A percentile compares a stretch with the other conserved stretches of the same genome.
Conservation (phyloP, 2,888 invertebrate genomes). For the Thera obeliscata region DNA sequence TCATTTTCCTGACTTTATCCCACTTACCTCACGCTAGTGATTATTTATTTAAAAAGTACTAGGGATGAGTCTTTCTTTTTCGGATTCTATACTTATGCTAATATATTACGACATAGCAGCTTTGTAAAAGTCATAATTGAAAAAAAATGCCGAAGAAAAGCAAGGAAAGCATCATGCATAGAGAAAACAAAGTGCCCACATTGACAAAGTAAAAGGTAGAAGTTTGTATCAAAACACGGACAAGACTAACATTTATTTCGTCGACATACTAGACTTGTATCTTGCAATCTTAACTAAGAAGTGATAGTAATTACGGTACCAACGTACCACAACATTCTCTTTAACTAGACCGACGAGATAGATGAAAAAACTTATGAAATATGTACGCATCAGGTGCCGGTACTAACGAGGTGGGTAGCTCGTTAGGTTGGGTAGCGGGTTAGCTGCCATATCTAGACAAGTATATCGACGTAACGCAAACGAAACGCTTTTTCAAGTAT, state of each 20-base stretch:
- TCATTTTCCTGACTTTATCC: no score
- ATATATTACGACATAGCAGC: not conserved
- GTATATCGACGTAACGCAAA: not conserved
- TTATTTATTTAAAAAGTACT: no score
- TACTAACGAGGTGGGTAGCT: constrained; percentile 52
- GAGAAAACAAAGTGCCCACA: not conserved
- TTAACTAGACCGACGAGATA: constrained; percentile 19
- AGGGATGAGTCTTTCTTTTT: no score
- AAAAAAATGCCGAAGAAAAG: no score
- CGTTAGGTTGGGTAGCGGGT: no score
- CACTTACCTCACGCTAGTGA: no score
- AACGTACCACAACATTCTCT: constrained; percentile 25
- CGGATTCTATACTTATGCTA: no score
- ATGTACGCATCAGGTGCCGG: constrained; percentile 29
- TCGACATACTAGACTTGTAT: not conserved
- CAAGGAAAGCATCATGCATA: no score
- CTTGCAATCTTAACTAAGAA: not conserved
- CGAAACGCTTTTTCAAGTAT: not conserved
- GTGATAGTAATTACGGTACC: constrained; percentile 15
- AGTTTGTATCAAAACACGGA: no score
- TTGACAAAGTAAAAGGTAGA: not conserved
- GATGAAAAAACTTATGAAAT: constrained; percentile 24
- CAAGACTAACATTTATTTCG: not conserved
- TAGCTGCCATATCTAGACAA: constrained; percentile 23
- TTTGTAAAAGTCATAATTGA: not conserved